Base-by-base conservation (phyloP, 2,888 invertebrate genomes). In the Ormyrus labotus region DNA sequence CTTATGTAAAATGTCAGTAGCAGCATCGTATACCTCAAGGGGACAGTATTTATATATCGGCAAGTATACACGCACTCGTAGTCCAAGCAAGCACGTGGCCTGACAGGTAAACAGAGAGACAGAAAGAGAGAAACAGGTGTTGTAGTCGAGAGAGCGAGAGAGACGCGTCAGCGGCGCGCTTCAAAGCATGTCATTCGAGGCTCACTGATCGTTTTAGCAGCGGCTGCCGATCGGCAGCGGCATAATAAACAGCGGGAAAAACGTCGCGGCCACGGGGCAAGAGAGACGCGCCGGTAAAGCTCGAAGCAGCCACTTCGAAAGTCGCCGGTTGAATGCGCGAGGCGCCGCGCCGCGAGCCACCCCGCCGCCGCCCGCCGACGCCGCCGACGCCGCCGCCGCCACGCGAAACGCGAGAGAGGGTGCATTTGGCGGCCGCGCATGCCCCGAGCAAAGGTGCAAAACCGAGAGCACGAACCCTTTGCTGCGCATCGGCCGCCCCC, bases 251-350 rank as follows among this genome's bases (percentile, higher is more conserved):
- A 34, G 45, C 68, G 53, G 45, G 45, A 11, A 4, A 4, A 67
- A 34, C 19, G 13, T 67, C 68, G 19, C 68, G 47, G 34, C 45
- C 68, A 55, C 55, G 10, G n/a, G 61, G 63, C 50, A 47, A 13
- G 57, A 57, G 58, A 47, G 19, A 57, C 55, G 57, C 57, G 13
- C 19, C 45, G 57, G 61, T 53, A 71, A 64, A 60, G 67, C 69
- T 51, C 78, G 74, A 78, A 55, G 81, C 78, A 45, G 84, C 85
- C 86, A 86, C 86, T 86, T 84, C 85, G 87, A 87, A 85, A 86
- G 88, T 85, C 88, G 86, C 83, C 87, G 87, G 86, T 87, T 87
- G 86, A 89, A 87, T 89, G 89, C 87, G 85, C 87, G 81, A 84
- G 34, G 83, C 83, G 84, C 75, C 81, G 83, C 83, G 83, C 34